Base-by-base conservation (phyloP, 2,113 vertebrate species). In the Redunca redunca region DNA sequence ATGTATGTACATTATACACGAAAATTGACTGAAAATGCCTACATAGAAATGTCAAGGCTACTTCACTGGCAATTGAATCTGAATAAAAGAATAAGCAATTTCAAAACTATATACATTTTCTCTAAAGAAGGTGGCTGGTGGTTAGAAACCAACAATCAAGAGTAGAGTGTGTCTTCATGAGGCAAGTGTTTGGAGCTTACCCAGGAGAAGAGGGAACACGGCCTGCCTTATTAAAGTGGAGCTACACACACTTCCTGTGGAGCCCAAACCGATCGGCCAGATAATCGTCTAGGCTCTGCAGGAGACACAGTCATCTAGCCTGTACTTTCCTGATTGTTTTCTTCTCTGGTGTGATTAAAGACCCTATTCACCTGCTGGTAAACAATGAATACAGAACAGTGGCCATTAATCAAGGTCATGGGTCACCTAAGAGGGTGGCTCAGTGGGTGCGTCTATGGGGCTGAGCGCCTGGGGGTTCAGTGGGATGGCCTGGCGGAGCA, bases 351-450 rank as follows among this genome's bases (percentile, higher is more conserved):
- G 52, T 93, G 78, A 88, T 95, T 87, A 96, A 82, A 52, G 74
- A 55, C 48, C 74, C 88, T 58, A 90, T 81, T 88, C 95, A 67
- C 23, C 71, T 89, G 60, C 95, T 92, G 92, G 87, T 71, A 97
- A 97, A 94, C 84, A 88, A 88, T 92, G 74, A 96, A 57, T 53
- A 53, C 88, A 92, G 81, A 95, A 90, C 30, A 95, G 94, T 82
- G 84, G 53, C 74, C 97, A 96, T 91, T 97, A 90, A 53, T 33
- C 26, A 74, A 81, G 83, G 88, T 88, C 57, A 30, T 26, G 23
- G 92, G 92, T 95, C 88, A 88, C 62, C 71, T 90, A 26, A 78
- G 83, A 25, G 60, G 33, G 26, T 17, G 23, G 62, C 58, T 43
- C n/a, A 19, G 53, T 2, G 50, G 67, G 46, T 46, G 53, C 67